These are phyloP conservation scores for Argopecten irradians DNA, from an alignment of 1,140 invertebrate species.

Conservation along the genomic window DNA sequence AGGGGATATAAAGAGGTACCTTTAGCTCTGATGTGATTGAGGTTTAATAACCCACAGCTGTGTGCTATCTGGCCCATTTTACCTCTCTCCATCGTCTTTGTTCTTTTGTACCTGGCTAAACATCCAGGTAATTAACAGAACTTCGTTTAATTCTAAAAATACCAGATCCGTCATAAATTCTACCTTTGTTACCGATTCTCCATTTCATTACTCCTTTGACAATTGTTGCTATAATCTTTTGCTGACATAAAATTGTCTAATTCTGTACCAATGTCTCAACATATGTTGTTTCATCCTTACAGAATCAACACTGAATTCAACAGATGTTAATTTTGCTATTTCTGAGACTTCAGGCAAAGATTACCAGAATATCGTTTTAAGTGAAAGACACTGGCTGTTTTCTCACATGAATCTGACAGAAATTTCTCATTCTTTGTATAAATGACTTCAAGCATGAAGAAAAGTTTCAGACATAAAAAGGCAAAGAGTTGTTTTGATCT, in stretches of 20 bases:
- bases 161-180: not conserved
- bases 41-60: conserved; percentile 4
- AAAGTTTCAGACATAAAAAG: not conserved
- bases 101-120: not conserved
- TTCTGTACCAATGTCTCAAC: not conserved
- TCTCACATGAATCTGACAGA: not conserved
- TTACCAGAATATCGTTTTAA: not conserved
- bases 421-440: not conserved
- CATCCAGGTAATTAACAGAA: not conserved
- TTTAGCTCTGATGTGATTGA: not conserved
- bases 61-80: not conserved
- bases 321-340: not conserved
- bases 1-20: not conserved
- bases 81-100: not conserved
- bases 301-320: not conserved
- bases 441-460: not conserved
- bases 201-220: not conserved
- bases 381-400: not conserved
- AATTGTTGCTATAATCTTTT: not conserved
- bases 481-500: not conserved
- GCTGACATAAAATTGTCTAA: not conserved
- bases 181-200: not conserved
- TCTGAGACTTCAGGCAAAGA: not conserved
- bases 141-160: not conserved
- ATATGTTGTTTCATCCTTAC: not conserved